phyloP scores from a whole-genome alignment of 2,797 vertebrate genomes.

The Sorex maritimensis region DNA sequence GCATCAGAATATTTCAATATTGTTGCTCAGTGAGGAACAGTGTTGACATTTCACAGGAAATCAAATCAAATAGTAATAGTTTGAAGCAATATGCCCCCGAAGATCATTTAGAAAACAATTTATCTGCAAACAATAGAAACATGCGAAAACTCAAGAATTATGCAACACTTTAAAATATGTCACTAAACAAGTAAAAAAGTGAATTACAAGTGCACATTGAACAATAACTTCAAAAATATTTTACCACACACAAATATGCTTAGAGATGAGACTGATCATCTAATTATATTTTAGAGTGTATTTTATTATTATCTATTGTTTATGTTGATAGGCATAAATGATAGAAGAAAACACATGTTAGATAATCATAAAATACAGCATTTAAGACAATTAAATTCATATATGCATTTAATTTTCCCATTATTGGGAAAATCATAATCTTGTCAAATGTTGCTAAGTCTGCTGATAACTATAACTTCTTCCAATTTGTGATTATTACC shows the following conservation, averaged over 20 bases:
- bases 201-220: conserved; percentile 23
- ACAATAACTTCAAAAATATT: conserved; percentile 47
- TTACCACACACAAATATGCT: conserved; percentile 31
- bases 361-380: conserved; percentile 36
- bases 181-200: neutral
- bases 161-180: conserved; percentile 18
- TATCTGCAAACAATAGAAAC: conserved; percentile 11
- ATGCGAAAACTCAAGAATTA: conserved; percentile 18
- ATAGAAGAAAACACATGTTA: neutral
- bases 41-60: conserved; percentile 53
- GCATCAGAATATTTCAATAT: neutral
- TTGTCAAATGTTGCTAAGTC: neutral
- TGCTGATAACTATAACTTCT: conserved; percentile 16
- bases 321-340: conserved; percentile 30
- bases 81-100: conserved; percentile 48
- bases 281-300: neutral
- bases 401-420: neutral
- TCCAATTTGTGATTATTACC: neutral
- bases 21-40: neutral
- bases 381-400: conserved; percentile 19
- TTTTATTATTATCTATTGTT: too few relatives aligned
- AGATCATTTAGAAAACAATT: conserved; percentile 51
- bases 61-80: conserved; percentile 32
- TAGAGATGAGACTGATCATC: conserved; percentile 8
- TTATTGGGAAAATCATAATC: conserved; percentile 37